phyloP scores from a whole-genome alignment of 2,888 invertebrate genomes.

The Scaptodrosophila latifasciaeformis region DNA sequence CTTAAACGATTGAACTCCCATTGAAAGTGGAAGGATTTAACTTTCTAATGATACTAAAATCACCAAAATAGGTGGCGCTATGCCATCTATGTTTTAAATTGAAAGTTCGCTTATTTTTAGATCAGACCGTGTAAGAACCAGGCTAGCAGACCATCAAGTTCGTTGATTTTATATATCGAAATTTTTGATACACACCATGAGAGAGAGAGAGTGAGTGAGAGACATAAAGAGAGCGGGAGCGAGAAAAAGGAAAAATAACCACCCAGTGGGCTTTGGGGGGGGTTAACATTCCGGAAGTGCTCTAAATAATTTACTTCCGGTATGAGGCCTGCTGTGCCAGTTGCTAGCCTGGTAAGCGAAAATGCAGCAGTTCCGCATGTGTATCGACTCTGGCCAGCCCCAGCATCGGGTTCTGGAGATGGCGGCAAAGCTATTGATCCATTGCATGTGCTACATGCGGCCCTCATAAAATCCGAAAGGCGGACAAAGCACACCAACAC shows the following conservation, averaged over 20 bases:
- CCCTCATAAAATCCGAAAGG: slow-evolving; percentile 35
- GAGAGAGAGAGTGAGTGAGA: no score
- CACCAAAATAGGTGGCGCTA: no score
- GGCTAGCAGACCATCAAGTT: slow-evolving; percentile 10
- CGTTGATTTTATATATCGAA: not conserved
- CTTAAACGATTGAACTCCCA: no score
- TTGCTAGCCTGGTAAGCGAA: slow-evolving; percentile 67
- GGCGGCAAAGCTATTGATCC: slow-evolving; percentile 60
- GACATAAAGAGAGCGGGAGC: no score
- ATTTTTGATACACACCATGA: not conserved
- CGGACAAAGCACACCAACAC: slow-evolving; percentile 11
- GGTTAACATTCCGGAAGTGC: slow-evolving; percentile 46
- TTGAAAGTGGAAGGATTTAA: no score
- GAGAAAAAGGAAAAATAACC: no score
- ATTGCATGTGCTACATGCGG: slow-evolving; percentile 52
- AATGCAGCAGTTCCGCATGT: slow-evolving; percentile 72
- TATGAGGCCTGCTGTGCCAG: slow-evolving; percentile 38
- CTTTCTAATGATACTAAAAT: no score
- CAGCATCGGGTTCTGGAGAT: slow-evolving; percentile 57
- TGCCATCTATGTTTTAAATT: no score
- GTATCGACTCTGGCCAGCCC: slow-evolving; percentile 31
- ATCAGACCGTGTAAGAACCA: no score
- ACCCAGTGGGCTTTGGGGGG: not conserved
- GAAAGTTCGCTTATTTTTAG: no score
- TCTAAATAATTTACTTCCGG: slow-evolving; percentile 65